Evolutionary conservation across 1,140 invertebrate genomes (phyloP).

Genomic region (Aphaenogaster floridana): DNA sequence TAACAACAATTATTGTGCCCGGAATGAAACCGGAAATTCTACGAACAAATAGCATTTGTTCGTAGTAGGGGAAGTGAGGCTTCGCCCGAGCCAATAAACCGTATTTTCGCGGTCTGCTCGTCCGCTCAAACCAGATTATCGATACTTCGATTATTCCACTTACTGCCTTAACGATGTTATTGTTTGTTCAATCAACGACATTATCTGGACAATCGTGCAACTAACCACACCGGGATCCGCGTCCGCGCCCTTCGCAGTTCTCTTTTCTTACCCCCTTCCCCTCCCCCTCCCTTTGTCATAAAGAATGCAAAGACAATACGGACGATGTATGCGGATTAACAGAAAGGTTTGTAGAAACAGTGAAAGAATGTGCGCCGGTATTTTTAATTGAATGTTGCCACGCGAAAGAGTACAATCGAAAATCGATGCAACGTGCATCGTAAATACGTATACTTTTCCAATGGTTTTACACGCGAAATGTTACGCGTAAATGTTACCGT

Average conservation of each 20-base stretch:
- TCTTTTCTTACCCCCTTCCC: slow-evolving; percentile 6
- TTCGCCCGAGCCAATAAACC: slow-evolving; percentile 64
- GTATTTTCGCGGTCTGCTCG: slow-evolving; percentile 63
- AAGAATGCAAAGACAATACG: slow-evolving; percentile 5
- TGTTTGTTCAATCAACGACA: slow-evolving; percentile 68
- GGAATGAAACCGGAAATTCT: slow-evolving; percentile 55
- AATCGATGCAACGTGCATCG: slow-evolving; percentile 30
- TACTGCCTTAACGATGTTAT: slow-evolving; percentile 72
- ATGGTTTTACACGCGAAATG: not conserved
- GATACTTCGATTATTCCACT: slow-evolving; percentile 68
- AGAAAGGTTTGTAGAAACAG: too few species aligned
- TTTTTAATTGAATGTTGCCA: slow-evolving; percentile 35
- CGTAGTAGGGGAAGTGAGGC: slow-evolving; percentile 43
- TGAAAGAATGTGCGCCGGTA: not conserved
- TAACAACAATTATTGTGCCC: slow-evolving; percentile 53
- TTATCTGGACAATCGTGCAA: slow-evolving; percentile 64
- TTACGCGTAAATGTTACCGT: not conserved
- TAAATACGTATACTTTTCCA: slow-evolving; percentile 15
- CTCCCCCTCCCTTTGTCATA: not conserved
- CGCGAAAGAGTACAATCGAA: slow-evolving; percentile 29
- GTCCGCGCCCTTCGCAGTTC: slow-evolving; percentile 9
- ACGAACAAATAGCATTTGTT: slow-evolving; percentile 63
- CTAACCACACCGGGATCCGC: slow-evolving; percentile 37
- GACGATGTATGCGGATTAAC: slow-evolving; percentile 21
- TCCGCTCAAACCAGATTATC: slow-evolving; percentile 70